Base-by-base conservation (phyloP, 1,140 invertebrate species). In the Papilio dardanus region DNA sequence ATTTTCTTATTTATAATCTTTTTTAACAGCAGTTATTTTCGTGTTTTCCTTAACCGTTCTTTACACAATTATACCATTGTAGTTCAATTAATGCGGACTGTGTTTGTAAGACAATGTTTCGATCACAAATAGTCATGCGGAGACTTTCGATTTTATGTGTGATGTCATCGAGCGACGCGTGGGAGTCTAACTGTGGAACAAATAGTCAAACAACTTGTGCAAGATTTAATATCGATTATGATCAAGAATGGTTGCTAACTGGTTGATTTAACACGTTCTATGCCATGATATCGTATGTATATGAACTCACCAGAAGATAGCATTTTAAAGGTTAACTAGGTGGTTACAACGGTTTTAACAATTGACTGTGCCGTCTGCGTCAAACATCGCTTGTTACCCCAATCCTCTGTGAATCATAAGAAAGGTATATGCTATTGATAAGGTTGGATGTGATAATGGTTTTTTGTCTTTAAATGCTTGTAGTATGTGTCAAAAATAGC, bases 101-200 rank as follows among this genome's bases (percentile, higher is more conserved):
- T 62, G 12, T 62, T 62, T 28, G 54, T 62, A 7, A 28, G 50
- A 80, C 74, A 40, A 77, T 69, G 77, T 78, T 73, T 69, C 68
- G 19, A 77, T 76, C 76, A 76, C 50, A 80, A 78, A 76, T 80
- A 79, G 76, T 67, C 74, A 77, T 77, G 73, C 69, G 74, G 58
- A 68, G 69, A 84, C 88, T 89, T 87, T 89, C 86, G 83, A 84
- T 89, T 88, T 88, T 80, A 78, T 71, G 30, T 82, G 78, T 88
- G 83, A 88, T 84, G 83, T 87, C 86, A 89, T 84, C 76, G 71
- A 40, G 24, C 33, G 46, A 62, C 50, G 76, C 71, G 87, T 89
- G 82, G 86, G 86, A 65, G 82, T 76, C 35, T 69, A 65, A 78
- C 71, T 74, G 71, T 77, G 62, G 30, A 31, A 62, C 24, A 28